Conservation (phyloP, 1,140 invertebrate genomes). For the Apocrypta bakeri region DNA sequence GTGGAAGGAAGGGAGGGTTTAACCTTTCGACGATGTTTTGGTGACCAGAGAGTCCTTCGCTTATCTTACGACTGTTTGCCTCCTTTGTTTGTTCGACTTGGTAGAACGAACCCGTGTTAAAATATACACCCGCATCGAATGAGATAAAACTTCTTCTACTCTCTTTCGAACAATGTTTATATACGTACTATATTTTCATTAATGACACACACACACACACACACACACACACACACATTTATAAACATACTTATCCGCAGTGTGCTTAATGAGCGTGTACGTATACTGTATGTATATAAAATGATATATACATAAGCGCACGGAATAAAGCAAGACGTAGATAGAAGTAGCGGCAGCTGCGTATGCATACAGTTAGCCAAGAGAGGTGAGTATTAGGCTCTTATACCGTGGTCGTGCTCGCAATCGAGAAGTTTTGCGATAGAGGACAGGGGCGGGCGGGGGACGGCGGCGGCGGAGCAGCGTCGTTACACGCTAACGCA, state of each 20-base stretch:
- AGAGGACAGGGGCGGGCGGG: not conserved
- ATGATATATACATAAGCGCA: too few species aligned
- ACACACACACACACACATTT: too few species aligned
- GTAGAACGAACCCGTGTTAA: not conserved
- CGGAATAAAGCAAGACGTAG: too few species aligned
- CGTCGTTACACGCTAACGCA: constrained; percentile 61
- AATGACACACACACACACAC: too few species aligned
- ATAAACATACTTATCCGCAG: too few species aligned
- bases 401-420: not conserved
- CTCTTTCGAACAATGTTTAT: too few species aligned
- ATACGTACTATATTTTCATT: too few species aligned
- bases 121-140: too few species aligned
- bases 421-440: constrained; percentile 21
- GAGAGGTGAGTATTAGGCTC: constrained; percentile 11
- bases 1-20: too few species aligned
- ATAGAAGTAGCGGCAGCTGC: not conserved
- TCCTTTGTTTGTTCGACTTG: not conserved
- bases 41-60: not conserved
- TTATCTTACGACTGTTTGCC: not conserved
- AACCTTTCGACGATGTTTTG: not conserved
- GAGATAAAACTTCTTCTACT: too few species aligned
- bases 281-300: too few species aligned
- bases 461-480: constrained; percentile 12
- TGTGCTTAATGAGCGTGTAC: too few species aligned
- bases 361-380: not conserved